Conservation (phyloP, 2,113 vertebrate species). For the Sorex araneus region DNA sequence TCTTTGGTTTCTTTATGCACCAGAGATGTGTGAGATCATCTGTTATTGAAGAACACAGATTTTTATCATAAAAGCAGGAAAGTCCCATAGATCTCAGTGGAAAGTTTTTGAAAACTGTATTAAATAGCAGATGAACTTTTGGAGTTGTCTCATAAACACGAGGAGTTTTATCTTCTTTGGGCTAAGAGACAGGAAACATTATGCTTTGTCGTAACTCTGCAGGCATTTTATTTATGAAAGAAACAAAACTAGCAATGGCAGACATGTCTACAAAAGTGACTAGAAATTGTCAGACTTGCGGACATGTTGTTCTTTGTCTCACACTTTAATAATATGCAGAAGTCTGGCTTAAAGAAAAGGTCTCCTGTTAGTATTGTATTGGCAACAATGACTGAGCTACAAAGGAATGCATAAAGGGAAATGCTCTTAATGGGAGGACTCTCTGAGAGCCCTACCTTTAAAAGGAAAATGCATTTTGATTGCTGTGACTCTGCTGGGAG, state of each 20-base stretch:
- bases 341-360: conserved; percentile 64
- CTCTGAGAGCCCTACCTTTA: conserved; percentile 5
- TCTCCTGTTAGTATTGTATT: conserved; percentile 53
- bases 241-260: conserved; percentile 61
- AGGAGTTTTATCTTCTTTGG: conserved; percentile 55
- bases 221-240: conserved; percentile 66
- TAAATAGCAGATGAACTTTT: conserved; percentile 52
- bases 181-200: conserved; percentile 40
- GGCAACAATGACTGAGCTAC: conserved; percentile 59
- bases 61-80: conserved; percentile 26
- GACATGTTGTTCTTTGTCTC: conserved; percentile 68
- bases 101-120: conserved; percentile 60
- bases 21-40: too few relatives aligned
- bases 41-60: neutral
- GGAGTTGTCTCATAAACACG: conserved; percentile 61
- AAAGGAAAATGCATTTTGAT: conserved; percentile 66
- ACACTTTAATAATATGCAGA: conserved; percentile 65
- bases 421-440: conserved; percentile 15
- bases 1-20: too few relatives aligned
- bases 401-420: conserved; percentile 30
- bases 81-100: neutral
- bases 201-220: conserved; percentile 55
- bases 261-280: conserved; percentile 18
- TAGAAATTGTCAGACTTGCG: conserved; percentile 40
- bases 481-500: neutral